Conservation (phyloP, 2,797 vertebrate species). For the Chlorospingus semifuscus region DNA sequence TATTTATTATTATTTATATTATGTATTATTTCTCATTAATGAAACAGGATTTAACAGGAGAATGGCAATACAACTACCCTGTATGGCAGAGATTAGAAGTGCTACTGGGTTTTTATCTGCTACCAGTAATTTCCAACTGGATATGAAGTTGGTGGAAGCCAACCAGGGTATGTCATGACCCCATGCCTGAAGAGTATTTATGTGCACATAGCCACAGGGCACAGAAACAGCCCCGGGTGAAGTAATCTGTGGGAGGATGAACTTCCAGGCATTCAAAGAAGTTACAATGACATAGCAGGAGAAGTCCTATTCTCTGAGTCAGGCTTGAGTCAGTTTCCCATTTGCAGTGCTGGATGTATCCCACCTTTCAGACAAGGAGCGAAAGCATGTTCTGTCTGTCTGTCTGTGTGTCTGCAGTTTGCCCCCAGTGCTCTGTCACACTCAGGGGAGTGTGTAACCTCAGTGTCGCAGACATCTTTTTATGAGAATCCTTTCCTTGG, state of each 20-base stretch:
- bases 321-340: conserved; percentile 16
- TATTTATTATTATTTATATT: neutral
- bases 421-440: neutral
- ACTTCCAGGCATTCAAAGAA: neutral
- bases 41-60: neutral
- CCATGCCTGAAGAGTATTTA: neutral
- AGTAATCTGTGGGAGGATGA: conserved; percentile 13
- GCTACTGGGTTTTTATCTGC: neutral
- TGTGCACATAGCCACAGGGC: neutral
- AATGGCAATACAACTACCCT: neutral
- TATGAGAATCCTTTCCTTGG: no score
- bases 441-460: neutral
- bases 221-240: neutral
- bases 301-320: conserved; percentile 3
- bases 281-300: neutral
- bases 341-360: neutral
- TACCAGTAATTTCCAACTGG: neutral
- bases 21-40: neutral
- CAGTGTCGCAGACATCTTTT: no score
- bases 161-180: neutral
- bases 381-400: neutral
- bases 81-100: neutral
- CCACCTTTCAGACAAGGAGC: neutral
- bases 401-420: neutral
- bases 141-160: neutral